Evolutionary conservation across 2,797 vertebrate species (phyloP).

Genomic region (Rhincodon typus): DNA sequence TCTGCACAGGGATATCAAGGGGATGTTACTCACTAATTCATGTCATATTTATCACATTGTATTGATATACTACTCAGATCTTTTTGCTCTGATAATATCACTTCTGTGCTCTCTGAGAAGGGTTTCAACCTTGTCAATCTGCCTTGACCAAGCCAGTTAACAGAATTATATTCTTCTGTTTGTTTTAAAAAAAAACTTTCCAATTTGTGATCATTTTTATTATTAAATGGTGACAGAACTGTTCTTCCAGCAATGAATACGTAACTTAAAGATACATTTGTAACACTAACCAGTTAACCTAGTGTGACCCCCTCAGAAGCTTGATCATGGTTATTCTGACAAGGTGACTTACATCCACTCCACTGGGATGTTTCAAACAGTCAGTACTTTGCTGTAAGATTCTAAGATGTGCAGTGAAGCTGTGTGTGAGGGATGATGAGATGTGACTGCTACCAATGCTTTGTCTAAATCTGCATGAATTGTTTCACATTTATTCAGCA

Average conservation of each 20-base stretch:
- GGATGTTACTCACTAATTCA: conserved; percentile 52
- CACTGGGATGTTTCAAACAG: conserved; percentile 59
- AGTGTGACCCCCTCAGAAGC: conserved; percentile 34
- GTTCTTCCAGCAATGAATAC: neutral
- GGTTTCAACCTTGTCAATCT: conserved; percentile 40
- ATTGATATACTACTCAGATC: conserved; percentile 43
- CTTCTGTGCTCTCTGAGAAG: conserved; percentile 44
- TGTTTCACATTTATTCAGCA: neutral
- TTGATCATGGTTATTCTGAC: conserved; percentile 42
- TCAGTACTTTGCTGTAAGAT: conserved; percentile 50
- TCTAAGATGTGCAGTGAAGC: conserved; percentile 44
- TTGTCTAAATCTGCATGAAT: conserved; percentile 13
- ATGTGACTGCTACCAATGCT: conserved; percentile 30
- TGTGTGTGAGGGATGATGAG: conserved; percentile 46
- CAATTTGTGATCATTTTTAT: conserved; percentile 36
- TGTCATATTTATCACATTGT: conserved; percentile 48
- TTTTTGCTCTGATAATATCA: conserved; percentile 44
- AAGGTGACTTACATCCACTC: conserved; percentile 57
- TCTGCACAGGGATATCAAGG: conserved; percentile 44
- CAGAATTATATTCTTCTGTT: conserved; percentile 39
- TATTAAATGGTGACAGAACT: conserved; percentile 35
- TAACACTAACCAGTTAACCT: conserved; percentile 9
- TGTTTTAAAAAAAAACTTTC: neutral
- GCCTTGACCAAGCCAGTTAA: conserved; percentile 44
- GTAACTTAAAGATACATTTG: conserved; percentile 9